phyloP scores from a whole-genome alignment of 2,797 vertebrate species.

The Enteromius paludinosus region DNA sequence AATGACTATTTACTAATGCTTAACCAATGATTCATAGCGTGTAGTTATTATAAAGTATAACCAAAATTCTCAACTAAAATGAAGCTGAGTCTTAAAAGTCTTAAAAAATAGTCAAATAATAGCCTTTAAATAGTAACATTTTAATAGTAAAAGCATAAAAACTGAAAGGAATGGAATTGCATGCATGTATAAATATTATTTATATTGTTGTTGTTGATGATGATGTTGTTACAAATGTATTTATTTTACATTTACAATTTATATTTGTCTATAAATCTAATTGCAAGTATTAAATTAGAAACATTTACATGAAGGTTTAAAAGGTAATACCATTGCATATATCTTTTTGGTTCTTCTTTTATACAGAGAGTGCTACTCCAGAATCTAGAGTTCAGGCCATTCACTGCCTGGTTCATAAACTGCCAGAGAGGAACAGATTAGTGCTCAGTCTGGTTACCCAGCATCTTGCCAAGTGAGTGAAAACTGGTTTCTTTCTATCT shows the following conservation, averaged over 20 bases:
- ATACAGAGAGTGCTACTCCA: conserved; percentile 89
- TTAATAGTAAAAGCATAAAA: no score
- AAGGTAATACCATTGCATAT: not conserved
- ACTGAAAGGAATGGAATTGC: no score
- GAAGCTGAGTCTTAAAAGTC: not conserved
- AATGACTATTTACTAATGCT: no score
- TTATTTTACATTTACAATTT: not conserved
- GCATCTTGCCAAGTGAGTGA: conserved; percentile 94
- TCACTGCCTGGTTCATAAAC: conserved; percentile 94
- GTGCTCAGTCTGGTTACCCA: conserved; percentile 95
- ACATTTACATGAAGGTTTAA: not conserved
- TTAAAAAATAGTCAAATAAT: not conserved
- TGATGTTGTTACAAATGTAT: not conserved
- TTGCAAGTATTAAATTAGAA: not conserved
- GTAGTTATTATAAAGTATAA: no score
- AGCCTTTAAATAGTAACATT: no score
- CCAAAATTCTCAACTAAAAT: not conserved
- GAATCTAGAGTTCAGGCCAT: conserved; percentile 91
- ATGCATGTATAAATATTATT: no score
- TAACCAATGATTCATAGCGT: no score
- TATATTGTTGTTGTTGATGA: no score
- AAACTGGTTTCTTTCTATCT: conserved; percentile 29
- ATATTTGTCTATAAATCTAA: not conserved
- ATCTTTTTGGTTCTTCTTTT: conserved; percentile 40
- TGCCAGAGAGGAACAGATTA: conserved; percentile 93